Evolutionary conservation across 1,140 invertebrate genomes (phyloP).

Genomic region (Orchesella cincta): DNA sequence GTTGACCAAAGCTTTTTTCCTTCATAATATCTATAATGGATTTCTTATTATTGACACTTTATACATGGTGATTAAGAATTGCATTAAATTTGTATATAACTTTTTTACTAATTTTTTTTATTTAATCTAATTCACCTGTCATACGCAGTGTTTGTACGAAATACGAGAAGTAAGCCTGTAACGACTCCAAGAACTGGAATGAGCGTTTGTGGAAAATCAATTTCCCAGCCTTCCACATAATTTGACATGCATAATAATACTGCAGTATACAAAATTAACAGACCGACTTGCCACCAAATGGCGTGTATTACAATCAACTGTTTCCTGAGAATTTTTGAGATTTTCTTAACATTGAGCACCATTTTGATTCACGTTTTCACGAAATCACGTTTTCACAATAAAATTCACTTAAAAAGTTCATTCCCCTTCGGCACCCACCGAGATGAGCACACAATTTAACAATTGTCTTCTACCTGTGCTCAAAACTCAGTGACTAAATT

Average conservation of each 20-base stretch:
- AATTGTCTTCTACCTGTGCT: too few species aligned
- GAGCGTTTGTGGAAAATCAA: neutral
- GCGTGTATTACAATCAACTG: neutral
- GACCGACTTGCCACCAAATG: neutral
- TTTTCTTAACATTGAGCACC: neutral
- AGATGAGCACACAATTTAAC: too few species aligned
- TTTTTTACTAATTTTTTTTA: neutral
- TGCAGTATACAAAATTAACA: neutral
- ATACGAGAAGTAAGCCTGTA: slow-evolving; percentile 4
- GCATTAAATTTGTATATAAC: neutral
- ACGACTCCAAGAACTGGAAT: neutral
- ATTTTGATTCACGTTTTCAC: too few species aligned
- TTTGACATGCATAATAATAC: neutral
- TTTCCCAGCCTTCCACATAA: neutral
- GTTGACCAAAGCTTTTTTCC: slow-evolving; percentile 31
- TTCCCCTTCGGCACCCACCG: too few species aligned
- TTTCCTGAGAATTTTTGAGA: neutral
- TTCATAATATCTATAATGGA: slow-evolving; percentile 33
- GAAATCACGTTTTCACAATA: too few species aligned
- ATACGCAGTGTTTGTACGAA: slow-evolving; percentile 16
- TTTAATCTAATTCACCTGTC: neutral
- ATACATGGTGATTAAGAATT: neutral
- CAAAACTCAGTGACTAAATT: too few species aligned
- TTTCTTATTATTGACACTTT: too few species aligned
- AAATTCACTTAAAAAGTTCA: too few species aligned